phyloP scores from a whole-genome alignment of 30 jellyfish, hydroid and myxozoan genomes.

The Cassiopea andromeda region DNA sequence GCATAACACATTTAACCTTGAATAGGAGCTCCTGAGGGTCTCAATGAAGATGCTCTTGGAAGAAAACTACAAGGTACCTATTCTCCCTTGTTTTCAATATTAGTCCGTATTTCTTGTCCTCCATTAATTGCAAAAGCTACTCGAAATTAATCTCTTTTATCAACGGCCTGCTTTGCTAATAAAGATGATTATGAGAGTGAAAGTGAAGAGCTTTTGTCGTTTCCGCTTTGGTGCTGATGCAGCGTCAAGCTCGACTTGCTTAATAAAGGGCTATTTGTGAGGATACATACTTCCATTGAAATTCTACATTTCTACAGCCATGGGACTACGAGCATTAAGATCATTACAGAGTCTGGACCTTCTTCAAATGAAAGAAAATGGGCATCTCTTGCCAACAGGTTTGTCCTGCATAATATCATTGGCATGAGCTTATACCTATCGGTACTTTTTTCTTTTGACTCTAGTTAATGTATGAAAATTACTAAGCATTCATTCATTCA shows the following conservation, averaged over 20 bases:
- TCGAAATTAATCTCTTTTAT: no score
- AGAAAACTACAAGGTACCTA: slow-evolving; percentile 84
- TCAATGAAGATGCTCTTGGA: slow-evolving; percentile 85
- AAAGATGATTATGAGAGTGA: no score
- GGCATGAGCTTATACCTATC: no score
- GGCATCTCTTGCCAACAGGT: slow-evolving; percentile 89
- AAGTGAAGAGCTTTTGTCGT: no score
- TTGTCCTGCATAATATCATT: not conserved
- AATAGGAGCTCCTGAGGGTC: slow-evolving; percentile 80
- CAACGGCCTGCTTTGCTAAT: no score
- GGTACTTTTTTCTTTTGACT: no score
- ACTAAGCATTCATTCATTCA: no score
- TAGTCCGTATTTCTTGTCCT: no score
- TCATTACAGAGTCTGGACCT: slow-evolving; percentile 80
- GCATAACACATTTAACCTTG: not conserved
- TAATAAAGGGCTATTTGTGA: not conserved
- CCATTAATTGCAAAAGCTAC: no score
- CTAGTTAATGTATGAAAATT: no score
- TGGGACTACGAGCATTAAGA: slow-evolving; percentile 90
- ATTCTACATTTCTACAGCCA: slow-evolving; percentile 50
- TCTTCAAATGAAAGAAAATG: slow-evolving; percentile 53
- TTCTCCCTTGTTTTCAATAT: not conserved
- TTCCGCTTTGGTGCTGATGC: no score
- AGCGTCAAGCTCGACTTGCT: no score
- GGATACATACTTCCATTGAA: not conserved